These are phyloP conservation scores for Percopsis omiscomaycus DNA, from an alignment of 2,797 vertebrate genomes.

Conservation along the genomic window DNA sequence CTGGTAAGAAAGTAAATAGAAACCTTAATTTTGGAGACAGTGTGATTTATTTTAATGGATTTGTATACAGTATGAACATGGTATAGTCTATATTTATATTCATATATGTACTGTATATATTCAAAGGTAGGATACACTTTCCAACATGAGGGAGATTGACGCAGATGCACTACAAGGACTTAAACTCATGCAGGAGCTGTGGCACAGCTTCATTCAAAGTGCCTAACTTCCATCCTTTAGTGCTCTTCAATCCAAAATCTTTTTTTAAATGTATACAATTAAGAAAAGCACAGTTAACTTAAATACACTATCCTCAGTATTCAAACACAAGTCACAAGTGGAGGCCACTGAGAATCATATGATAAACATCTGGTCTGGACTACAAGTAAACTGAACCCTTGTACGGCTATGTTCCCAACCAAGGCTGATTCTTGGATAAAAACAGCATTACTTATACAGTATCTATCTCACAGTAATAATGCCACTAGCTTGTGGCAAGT, in stretches of 20 bases:
- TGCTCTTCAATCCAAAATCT: too few relatives aligned
- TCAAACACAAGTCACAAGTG: constrained; percentile 45
- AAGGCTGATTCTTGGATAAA: constrained; percentile 43
- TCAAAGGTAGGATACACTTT: constrained; percentile 34
- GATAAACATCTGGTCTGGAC: constrained; percentile 23
- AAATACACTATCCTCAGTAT: constrained; percentile 45
- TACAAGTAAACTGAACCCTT: constrained; percentile 30
- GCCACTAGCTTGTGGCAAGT: constrained; percentile 54
- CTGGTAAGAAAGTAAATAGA: constrained; percentile 27
- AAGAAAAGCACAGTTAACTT: constrained; percentile 65
- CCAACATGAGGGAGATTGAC: constrained; percentile 22
- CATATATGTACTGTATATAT: constrained; percentile 47
- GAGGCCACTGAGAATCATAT: constrained; percentile 52
- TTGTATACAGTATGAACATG: constrained; percentile 76
- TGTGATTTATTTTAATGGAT: constrained; percentile 71
- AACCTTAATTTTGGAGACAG: constrained; percentile 47
- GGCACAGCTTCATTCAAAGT: constrained; percentile 31
- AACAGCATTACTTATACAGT: constrained; percentile 24
- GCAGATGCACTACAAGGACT: constrained; percentile 44
- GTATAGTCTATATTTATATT: constrained; percentile 60
- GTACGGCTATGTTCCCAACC: constrained; percentile 33
- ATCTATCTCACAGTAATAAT: constrained; percentile 57
- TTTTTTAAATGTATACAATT: constrained; percentile 66
- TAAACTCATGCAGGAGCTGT: constrained; percentile 22
- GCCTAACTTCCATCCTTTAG: too few relatives aligned